phyloP scores from a whole-genome alignment of 2,888 invertebrate genomes.

The Agelastica alni region DNA sequence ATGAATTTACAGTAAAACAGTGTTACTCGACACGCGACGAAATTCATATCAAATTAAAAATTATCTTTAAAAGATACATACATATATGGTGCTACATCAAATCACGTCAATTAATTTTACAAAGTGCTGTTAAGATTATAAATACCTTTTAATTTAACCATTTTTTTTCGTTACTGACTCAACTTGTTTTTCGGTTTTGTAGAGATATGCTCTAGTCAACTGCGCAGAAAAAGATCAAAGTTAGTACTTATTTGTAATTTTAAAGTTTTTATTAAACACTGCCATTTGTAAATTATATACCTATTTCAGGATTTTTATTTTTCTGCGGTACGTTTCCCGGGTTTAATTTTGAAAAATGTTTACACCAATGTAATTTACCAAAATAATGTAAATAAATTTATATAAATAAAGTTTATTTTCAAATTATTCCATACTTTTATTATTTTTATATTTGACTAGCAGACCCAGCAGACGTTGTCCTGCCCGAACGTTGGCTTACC shows the following conservation, averaged over 20 bases:
- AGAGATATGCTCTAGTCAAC: constrained; percentile 45
- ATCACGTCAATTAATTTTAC: constrained; percentile 6
- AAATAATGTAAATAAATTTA: constrained; percentile 27
- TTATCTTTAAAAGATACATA: constrained; percentile 19
- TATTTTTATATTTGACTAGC: too few species aligned
- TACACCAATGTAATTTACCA: constrained; percentile 21
- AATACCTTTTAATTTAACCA: constrained; percentile 4
- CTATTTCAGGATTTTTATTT: constrained; percentile 27
- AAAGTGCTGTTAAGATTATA: constrained; percentile 3
- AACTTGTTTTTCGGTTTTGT: constrained; percentile 29
- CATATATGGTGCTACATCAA: constrained; percentile 25
- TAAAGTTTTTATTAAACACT: constrained; percentile 46
- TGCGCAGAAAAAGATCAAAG: constrained; percentile 13
- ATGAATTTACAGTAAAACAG: constrained; percentile 31
- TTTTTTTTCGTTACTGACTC: neutral
- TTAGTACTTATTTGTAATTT: constrained; percentile 15
- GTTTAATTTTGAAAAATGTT: constrained; percentile 7
- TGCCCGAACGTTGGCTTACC: too few species aligned
- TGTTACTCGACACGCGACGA: constrained; percentile 14
- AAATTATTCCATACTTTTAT: constrained; percentile 13
- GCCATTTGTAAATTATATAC: constrained; percentile 52
- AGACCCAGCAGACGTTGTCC: too few species aligned
- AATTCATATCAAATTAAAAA: constrained; percentile 17
- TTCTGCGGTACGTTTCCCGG: constrained; percentile 14
- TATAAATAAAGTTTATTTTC: constrained; percentile 28